These are phyloP conservation scores for Neoseiulus cucumeris DNA, from an alignment of 1,140 invertebrate species.

Conservation along the genomic window DNA sequence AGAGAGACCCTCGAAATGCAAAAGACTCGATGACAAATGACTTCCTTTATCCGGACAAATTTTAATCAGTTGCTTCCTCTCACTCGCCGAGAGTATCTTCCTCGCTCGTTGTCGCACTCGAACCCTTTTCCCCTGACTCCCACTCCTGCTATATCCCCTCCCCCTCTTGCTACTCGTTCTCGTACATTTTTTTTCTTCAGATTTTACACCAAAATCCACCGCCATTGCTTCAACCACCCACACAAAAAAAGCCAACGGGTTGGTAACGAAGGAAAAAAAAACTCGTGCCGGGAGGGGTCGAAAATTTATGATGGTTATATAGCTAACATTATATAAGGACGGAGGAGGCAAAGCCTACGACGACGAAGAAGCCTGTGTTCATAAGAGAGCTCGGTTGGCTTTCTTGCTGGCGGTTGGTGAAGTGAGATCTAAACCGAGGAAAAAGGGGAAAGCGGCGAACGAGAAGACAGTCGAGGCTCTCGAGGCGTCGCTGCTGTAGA, in stretches of 20 bases:
- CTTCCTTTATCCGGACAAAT: constrained; percentile 7
- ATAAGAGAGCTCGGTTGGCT: no score
- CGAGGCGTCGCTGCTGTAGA: not conserved
- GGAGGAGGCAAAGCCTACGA: not conserved
- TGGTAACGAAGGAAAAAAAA: not conserved
- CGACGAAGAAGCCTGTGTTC: no score
- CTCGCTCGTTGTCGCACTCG: no score
- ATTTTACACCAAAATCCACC: not conserved
- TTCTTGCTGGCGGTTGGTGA: no score
- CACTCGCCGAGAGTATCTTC: no score
- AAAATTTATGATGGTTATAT: constrained; percentile 12
- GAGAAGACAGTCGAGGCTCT: not conserved
- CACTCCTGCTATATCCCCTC: no score
- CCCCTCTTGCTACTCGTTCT: no score
- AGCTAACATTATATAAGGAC: constrained; percentile 11
- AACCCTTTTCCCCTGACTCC: no score
- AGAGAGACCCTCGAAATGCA: no score
- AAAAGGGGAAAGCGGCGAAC: not conserved
- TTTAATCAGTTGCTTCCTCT: no score
- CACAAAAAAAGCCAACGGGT: not conserved
- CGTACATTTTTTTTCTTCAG: not conserved
- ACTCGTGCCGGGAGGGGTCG: not conserved
- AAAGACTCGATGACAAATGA: not conserved
- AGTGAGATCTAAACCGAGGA: no score
- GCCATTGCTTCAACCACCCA: not conserved